Conservation (phyloP, 2,888 invertebrate genomes). For the Morinoia aosen region DNA sequence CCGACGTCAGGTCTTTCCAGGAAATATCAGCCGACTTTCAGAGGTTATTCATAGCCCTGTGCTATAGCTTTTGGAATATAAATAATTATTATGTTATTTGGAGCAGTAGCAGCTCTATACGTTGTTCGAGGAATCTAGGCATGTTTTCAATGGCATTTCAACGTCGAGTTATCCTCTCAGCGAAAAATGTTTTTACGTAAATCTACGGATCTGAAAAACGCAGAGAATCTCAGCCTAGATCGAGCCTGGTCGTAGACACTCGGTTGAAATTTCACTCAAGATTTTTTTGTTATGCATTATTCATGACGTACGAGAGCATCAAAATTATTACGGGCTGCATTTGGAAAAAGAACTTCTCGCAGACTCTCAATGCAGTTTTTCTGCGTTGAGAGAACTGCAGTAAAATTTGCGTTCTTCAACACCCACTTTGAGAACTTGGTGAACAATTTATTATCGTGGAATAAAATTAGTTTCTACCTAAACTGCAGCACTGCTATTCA, state of each 20-base stretch:
- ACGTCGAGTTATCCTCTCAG: neutral
- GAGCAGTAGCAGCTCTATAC: neutral
- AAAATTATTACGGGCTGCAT: neutral
- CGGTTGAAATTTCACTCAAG: neutral
- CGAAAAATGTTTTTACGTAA: neutral
- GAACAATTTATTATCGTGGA: too few species aligned
- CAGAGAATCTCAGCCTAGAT: neutral
- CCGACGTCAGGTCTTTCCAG: neutral
- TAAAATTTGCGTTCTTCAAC: neutral
- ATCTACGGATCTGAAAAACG: neutral
- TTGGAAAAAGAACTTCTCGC: neutral
- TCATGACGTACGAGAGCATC: neutral
- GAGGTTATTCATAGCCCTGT: neutral
- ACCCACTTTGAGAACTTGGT: too few species aligned
- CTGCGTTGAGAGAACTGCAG: neutral
- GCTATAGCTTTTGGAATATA: neutral
- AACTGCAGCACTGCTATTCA: too few species aligned
- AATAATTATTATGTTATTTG: neutral
- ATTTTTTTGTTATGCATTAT: neutral
- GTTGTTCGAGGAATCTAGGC: neutral
- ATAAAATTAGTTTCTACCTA: too few species aligned
- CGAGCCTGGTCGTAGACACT: neutral
- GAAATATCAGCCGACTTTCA: neutral
- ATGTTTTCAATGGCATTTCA: neutral
- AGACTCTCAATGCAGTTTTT: neutral